These are phyloP conservation scores for Acanthacorydalis orientalis DNA, from an alignment of 2,888 invertebrate species.

Conservation along the genomic window DNA sequence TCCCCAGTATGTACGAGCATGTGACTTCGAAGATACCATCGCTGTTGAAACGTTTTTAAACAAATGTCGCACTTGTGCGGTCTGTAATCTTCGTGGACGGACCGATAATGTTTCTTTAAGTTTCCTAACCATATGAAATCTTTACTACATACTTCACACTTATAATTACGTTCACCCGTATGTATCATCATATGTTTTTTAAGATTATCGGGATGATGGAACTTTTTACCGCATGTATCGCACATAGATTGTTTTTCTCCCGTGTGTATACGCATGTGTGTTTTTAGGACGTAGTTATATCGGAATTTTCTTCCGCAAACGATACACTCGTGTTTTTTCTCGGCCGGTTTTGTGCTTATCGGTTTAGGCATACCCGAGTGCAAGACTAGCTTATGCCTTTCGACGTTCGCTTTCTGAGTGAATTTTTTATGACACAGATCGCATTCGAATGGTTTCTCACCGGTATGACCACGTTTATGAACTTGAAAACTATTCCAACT, in stretches of 20 bases:
- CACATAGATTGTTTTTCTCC: not conserved
- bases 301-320: not conserved
- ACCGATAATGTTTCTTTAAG: not conserved
- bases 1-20: conserved; percentile 1
- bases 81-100: not conserved
- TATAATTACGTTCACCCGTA: not conserved
- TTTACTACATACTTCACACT: not conserved
- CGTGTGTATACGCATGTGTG: not conserved
- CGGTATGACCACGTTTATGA: not conserved
- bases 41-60: not conserved
- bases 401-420: not conserved
- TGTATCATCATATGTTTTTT: conserved; percentile 1
- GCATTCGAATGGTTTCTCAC: not conserved
- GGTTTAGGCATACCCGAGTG: not conserved
- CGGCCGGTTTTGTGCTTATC: not conserved
- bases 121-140: not conserved
- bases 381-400: not conserved
- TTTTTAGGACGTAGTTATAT: not conserved
- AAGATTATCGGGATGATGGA: not conserved
- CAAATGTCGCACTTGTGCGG: not conserved
- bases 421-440: not conserved
- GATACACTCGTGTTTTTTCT: not conserved
- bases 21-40: not conserved
- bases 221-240: not conserved
- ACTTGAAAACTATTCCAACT: not conserved